Percentiles rank a stretch among this genome's conserved stretches.
Conservation (phyloP, 2,888 invertebrate genomes). For the Sinodicranocentrus sp. region DNA sequence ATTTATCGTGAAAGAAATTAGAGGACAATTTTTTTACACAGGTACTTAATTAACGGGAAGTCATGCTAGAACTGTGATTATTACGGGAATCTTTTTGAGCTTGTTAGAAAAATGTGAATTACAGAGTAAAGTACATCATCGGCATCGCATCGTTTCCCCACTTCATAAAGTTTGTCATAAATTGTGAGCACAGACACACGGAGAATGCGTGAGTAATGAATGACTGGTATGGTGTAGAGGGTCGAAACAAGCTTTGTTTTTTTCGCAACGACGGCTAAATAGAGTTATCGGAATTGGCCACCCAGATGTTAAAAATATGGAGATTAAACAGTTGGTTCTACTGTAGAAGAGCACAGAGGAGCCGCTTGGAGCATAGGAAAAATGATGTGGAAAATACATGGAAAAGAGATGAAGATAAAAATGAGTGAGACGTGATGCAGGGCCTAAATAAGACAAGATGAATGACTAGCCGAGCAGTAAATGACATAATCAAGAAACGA, state of each 20-base stretch:
- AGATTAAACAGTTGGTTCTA: slow-evolving; percentile 48
- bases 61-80: slow-evolving; percentile 9
- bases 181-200: slow-evolving; percentile 7
- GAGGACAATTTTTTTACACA: neutral
- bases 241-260: too few relatives aligned
- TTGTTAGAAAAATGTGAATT: slow-evolving; percentile 11
- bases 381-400: slow-evolving; percentile 46
- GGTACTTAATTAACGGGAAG: slow-evolving; percentile 36
- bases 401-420: slow-evolving; percentile 69
- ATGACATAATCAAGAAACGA: slow-evolving; percentile 75
- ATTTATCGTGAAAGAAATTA: neutral
- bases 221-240: slow-evolving; percentile 17
- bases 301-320: slow-evolving; percentile 55
- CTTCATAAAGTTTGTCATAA: slow-evolving; percentile 22
- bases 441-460: slow-evolving; percentile 71
- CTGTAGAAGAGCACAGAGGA: slow-evolving; percentile 45
- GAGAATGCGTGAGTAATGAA: slow-evolving; percentile 43
- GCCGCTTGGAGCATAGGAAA: slow-evolving; percentile 52
- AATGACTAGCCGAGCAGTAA: slow-evolving; percentile 74
- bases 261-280: slow-evolving; percentile 58
- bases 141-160: slow-evolving; percentile 29
- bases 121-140: neutral
- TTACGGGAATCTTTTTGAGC: neutral
- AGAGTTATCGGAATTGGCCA: slow-evolving; percentile 68
- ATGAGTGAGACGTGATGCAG: slow-evolving; percentile 70